Evolutionary conservation across 2,797 vertebrate genomes (phyloP), one percentile per base, ranked within the genome.

Genomic region (Monodelphis domestica): DNA sequence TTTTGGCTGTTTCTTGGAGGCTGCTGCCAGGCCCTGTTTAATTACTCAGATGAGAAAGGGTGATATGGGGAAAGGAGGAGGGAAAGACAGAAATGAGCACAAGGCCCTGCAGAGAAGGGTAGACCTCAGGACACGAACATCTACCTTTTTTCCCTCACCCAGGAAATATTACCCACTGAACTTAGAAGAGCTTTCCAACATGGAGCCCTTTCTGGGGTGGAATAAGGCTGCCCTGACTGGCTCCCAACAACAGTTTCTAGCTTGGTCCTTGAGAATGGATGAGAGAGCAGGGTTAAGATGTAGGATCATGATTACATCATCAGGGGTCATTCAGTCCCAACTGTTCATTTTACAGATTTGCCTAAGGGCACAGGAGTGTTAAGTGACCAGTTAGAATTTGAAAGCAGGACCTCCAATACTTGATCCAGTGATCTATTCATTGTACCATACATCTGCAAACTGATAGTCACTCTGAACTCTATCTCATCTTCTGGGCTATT

Each of bases 1-100:
- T 97, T 96, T 97, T 98, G 98, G 95, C 97, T 50, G 63, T 94
- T 95, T 95, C 94, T 87, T 94, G 89, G 96, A 96, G 95, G 94
- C 96, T 2, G 1, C 84, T 97, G 95, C 98, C 94, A 88, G 95
- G 95, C 92, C 95, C 94, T 30, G 92, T 93, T 53, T 33, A 54
- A 89, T 89, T 88, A 92, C 45, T 24, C 21, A 92, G 93, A 94
- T 84, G 70, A 84, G 70, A 50, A 84, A 84, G 70, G 38, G 3
- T 84, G 55, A 93, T 84, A 53, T n/a, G 29, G 29, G 54, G 17
- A 53, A 33, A 90, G 38, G 54, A 90, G 50, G 30, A 88, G 29
- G 53, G 53, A 88, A 33, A 21, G 87, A 88, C 53, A 29, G 26
- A 53, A 53, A 84, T 50, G 38, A 89, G 14, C 26, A 53, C 53